phyloP scores from a whole-genome alignment of 2,113 vertebrate genomes.

The Ctenodactylus gundi region DNA sequence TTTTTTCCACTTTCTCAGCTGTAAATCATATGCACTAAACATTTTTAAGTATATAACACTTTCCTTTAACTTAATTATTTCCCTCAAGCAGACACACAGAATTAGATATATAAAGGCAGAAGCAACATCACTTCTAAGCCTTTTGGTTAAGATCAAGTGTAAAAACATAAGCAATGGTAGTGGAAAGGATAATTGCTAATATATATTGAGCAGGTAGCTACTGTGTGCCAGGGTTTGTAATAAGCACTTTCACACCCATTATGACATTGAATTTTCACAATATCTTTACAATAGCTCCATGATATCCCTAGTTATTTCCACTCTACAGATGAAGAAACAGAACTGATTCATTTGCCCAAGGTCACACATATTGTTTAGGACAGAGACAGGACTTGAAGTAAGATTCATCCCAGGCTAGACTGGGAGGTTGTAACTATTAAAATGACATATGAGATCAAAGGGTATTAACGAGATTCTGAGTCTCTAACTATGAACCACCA shows the following conservation, averaged over 20 bases:
- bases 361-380: background rate
- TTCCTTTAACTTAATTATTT: constrained; percentile 27
- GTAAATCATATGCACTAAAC: background rate
- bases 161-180: background rate
- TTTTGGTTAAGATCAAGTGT: background rate
- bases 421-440: background rate
- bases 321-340: background rate
- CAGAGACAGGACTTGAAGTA: background rate
- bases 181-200: background rate
- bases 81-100: background rate
- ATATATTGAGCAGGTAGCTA: background rate
- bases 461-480: background rate
- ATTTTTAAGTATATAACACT: background rate
- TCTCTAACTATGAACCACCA: background rate
- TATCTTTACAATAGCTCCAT: background rate
- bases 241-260: background rate
- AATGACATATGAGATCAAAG: background rate
- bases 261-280: background rate
- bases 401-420: background rate
- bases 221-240: background rate
- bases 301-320: background rate
- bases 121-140: background rate
- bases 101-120: background rate
- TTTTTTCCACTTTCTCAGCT: background rate
- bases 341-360: background rate